Evolutionary conservation across 2,888 invertebrate genomes (phyloP).

Genomic region (Cotesia congregata): DNA sequence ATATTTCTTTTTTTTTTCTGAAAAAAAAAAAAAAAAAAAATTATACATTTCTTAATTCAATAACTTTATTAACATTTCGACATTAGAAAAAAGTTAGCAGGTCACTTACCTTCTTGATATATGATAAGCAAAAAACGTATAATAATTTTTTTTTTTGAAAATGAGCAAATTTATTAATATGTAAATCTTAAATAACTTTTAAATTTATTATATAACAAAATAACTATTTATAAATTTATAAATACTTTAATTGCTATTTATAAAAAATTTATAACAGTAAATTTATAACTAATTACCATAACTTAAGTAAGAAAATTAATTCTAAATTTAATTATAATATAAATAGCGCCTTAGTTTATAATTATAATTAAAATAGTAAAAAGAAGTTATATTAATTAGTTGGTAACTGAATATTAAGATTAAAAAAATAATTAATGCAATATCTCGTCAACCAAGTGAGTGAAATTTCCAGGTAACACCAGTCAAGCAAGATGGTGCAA

Average conservation of each 20-base stretch:
- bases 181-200: neutral
- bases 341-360: too few relatives aligned
- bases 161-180: conserved; percentile 2
- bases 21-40: neutral
- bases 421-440: conserved; percentile 20
- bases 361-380: too few relatives aligned
- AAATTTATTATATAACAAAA: neutral
- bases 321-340: neutral
- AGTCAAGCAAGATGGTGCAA: conserved; percentile 30
- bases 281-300: neutral
- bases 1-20: neutral
- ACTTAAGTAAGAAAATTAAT: neutral
- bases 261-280: neutral
- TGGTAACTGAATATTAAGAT: neutral
- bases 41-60: neutral
- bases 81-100: too few relatives aligned
- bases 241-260: neutral
- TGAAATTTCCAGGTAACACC: conserved; percentile 35
- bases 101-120: too few relatives aligned
- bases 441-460: neutral
- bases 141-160: neutral
- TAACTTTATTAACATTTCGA: too few relatives aligned
- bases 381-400: too few relatives aligned
- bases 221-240: neutral
- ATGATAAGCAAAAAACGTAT: neutral